A percentile compares a stretch with the other conserved stretches of the same genome.
Conservation (phyloP, 2,797 vertebrate genomes). For the Syndactyla subalaris region DNA sequence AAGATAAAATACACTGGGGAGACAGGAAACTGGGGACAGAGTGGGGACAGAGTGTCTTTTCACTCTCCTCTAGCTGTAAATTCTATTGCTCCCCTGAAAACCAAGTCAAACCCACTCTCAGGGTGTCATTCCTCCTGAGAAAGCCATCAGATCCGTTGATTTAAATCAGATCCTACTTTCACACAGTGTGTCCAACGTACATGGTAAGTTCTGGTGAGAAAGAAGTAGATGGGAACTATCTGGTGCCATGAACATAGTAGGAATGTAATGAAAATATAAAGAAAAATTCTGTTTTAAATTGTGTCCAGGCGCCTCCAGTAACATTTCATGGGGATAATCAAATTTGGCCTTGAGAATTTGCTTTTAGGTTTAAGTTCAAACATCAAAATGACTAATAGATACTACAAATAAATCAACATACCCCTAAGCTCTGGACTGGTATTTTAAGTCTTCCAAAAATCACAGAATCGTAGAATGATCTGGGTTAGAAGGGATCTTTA, state of each 20-base stretch:
- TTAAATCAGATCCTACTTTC: background rate
- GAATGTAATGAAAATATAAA: background rate
- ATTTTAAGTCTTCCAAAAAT: background rate
- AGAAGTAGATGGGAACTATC: background rate
- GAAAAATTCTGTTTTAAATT: background rate
- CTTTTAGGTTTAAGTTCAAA: background rate
- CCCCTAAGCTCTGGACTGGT: background rate
- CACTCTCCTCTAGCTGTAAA: background rate
- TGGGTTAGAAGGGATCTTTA: background rate
- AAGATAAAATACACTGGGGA: background rate
- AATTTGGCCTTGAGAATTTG: background rate
- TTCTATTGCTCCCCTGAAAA: background rate
- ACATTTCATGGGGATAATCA: background rate
- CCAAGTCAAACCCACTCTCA: background rate
- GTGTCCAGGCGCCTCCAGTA: background rate
- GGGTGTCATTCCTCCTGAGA: background rate
- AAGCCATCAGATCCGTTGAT: background rate
- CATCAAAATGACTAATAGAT: background rate
- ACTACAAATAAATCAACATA: background rate
- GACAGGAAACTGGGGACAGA: background rate
- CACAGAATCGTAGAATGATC: background rate
- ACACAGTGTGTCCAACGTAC: background rate
- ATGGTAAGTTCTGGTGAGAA: background rate
- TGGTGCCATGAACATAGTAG: background rate
- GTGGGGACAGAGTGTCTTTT: background rate